Base-by-base conservation (phyloP, 2,888 invertebrate genomes). In the Lumbricus terrestris region DNA sequence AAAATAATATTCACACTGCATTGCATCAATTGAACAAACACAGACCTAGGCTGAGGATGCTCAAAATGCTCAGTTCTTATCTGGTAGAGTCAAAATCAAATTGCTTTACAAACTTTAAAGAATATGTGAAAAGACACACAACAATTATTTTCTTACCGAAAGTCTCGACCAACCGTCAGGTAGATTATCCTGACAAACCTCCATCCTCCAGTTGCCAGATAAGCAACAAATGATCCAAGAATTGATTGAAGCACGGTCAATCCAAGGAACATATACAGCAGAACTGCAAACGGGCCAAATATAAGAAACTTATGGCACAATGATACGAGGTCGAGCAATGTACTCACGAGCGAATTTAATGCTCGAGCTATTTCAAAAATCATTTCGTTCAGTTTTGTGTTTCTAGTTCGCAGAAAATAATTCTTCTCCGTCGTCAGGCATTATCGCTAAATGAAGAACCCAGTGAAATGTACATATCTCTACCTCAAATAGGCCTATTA, bases 201-300 rank as follows among this genome's bases (percentile, higher is more conserved):
- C 91, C 91, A 91, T 42, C 91, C 91, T 35, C 91, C 91, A 40
- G 91, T 90, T 18, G 69, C 42, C 33, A 85, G 34, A 82, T 89
- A 91, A 38, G 89, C 37, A n/a, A 40, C 15, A 35, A 91, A 90
- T n/a, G 89, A 35, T 54, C 42, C 83, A 35, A 85, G 85, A 23
- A 8, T 37, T 20, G 85, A 85, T 18, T 85, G 37, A 18, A 85
- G 35, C 23, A 23, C 13, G 37, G 85, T 85, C 85, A 85, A 20
- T 15, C 37, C 23, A 37, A 85, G 18, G 37, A 34, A 85, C 37
- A 35, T 23, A 37, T 85, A 34, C 35, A 85, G 35, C 6, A 34
- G 34, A 35, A 85, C 1, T 85, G 85, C 85, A 35, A 85, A 23
- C 85, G n/a, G 33, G 35, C 8, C 35, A 34, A 35, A 37, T 4